Evolutionary conservation across 2,888 invertebrate genomes (phyloP).

Genomic region (Hemicrepidius hirtus): DNA sequence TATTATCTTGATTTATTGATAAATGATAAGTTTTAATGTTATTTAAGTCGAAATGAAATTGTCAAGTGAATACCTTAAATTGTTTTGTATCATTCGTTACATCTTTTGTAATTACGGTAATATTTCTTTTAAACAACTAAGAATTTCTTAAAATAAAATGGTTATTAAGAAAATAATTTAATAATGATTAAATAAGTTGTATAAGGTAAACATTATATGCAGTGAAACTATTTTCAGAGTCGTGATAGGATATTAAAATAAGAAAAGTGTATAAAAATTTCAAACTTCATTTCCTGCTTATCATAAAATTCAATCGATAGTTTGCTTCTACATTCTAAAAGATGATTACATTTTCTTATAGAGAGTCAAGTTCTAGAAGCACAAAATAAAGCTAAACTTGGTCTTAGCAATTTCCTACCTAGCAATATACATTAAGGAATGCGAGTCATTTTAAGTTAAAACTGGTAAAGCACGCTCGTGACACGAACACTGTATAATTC

Average conservation of each 20-base stretch:
- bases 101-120: not conserved
- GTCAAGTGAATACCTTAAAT: not conserved
- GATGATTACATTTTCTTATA: conserved; percentile 49
- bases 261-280: conserved; percentile 29
- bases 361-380: conserved; percentile 17
- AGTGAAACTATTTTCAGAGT: conserved; percentile 4
- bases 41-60: not conserved
- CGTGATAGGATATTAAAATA: conserved; percentile 26
- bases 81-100: not conserved
- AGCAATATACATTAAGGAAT: conserved; percentile 50
- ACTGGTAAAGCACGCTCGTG: conserved; percentile 67
- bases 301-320: conserved; percentile 55
- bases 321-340: conserved; percentile 47
- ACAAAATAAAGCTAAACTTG: conserved; percentile 32
- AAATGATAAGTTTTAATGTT: not conserved
- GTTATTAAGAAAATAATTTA: too few relatives aligned
- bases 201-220: not conserved
- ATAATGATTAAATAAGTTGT: too few relatives aligned
- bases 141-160: too few relatives aligned
- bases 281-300: conserved; percentile 56
- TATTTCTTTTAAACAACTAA: too few relatives aligned
- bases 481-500: conserved; percentile 69
- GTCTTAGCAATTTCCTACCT: conserved; percentile 46
- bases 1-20: conserved; percentile 48
- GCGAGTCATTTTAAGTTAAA: conserved; percentile 56